Evolutionary conservation across 2,888 invertebrate species (phyloP).

Genomic region (Leptinotarsa rubiginosa): DNA sequence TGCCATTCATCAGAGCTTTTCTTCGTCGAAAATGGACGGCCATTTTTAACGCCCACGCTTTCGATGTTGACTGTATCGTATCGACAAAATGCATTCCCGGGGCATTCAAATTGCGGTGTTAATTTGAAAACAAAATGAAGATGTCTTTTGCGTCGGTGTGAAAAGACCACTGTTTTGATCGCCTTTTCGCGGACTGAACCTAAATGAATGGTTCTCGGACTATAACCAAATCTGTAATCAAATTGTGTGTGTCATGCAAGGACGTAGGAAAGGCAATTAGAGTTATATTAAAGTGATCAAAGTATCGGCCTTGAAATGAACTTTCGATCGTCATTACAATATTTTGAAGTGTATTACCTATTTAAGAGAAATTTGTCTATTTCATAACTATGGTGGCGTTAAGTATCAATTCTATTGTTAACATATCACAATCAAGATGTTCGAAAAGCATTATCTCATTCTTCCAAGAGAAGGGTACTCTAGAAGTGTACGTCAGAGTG

Average conservation of each 20-base stretch:
- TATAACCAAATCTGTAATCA: not conserved
- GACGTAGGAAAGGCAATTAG: not conserved
- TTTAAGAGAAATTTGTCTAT: too few species aligned
- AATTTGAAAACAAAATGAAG: not conserved
- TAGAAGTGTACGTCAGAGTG: too few species aligned
- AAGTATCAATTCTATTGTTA: too few species aligned
- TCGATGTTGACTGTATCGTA: not conserved
- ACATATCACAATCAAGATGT: too few species aligned
- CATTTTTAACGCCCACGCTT: not conserved
- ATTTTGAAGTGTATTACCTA: too few species aligned
- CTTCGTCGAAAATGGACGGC: constrained; percentile 29
- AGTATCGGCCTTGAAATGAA: too few species aligned
- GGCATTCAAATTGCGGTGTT: not conserved
- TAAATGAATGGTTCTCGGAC: not conserved
- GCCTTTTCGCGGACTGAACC: not conserved
- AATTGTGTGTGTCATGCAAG: not conserved
- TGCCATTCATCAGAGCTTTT: constrained; percentile 47
- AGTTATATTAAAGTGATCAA: too few species aligned
- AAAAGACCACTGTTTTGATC: not conserved
- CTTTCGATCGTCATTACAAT: too few species aligned
- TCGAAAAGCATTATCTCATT: too few species aligned
- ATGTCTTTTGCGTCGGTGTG: not conserved
- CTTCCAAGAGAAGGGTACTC: too few species aligned
- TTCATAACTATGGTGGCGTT: too few species aligned
- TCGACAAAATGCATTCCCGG: not conserved